Evolutionary conservation across 2,888 invertebrate species (phyloP), one percentile per base, ranked within the genome.

Genomic region (Pseudolycoriella hygida): DNA sequence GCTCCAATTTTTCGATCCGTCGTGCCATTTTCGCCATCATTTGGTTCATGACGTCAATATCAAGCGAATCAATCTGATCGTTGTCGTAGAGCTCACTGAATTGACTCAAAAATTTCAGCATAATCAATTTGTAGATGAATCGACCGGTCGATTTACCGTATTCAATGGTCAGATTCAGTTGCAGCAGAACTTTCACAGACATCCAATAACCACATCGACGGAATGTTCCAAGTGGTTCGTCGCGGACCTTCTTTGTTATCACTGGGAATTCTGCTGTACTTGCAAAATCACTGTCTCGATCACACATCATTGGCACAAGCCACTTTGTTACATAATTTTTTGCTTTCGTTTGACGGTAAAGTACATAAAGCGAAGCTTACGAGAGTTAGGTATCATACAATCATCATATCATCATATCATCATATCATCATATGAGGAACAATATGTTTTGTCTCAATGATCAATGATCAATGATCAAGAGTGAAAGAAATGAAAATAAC

Each of bases 81-180:
- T n/a, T n/a, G n/a, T n/a, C n/a, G n/a, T n/a, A n/a, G n/a, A n/a
- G n/a, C n/a, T n/a, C n/a, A n/a, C n/a, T n/a, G n/a, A n/a, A n/a
- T n/a, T n/a, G n/a, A n/a, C n/a, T n/a, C n/a, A n/a, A n/a, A 31
- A 42, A 42, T 11, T 42, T 5, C 15, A 42, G 11, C 42, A 42
- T 42, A 2, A 42, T 17, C 2, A 31, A 2, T 42, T 42, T 42
- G 32, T 42, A 42, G 12, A 42, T 2, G 3, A 42, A 41, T 41
- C 15, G 20, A 8, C 20, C 41, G n/a, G n/a, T n/a, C n/a, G n/a
- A 3, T 41, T 37, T 3, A 15, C 25, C 41, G 19, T 20, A 20
- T 25, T 41, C 25, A 5, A 25, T 10, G 11, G 41, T 41, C 2
- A 41, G 14, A 25, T 25, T 41, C 4, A n/a, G n/a, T 5, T 20